A percentile compares a stretch with the other conserved stretches of the same genome.
Evolutionary conservation across 2,888 invertebrate genomes (phyloP).

Genomic region (Incurvaria masculella): DNA sequence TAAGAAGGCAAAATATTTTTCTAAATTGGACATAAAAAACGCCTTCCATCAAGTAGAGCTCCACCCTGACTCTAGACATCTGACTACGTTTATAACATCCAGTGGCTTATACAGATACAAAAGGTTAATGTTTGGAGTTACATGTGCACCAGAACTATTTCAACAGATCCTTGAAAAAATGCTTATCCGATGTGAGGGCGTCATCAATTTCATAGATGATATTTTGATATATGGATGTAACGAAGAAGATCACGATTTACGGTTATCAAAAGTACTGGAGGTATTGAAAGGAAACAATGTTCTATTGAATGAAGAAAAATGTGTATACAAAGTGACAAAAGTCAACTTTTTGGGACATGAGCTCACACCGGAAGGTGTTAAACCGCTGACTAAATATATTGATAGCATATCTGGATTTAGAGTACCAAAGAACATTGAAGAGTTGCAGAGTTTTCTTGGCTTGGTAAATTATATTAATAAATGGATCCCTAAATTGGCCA

Average conservation of each 20-base stretch:
- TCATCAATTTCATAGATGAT: slow-evolving; percentile 28
- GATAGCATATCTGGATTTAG: slow-evolving; percentile 17
- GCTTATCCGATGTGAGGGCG: slow-evolving; percentile 23
- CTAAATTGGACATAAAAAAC: slow-evolving; percentile 25
- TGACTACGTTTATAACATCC: slow-evolving; percentile 29
- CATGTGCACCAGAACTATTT: slow-evolving; percentile 34
- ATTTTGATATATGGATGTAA: slow-evolving; percentile 24
- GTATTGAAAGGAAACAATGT: slow-evolving; percentile 11
- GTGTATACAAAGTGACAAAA: slow-evolving; percentile 16
- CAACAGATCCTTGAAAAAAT: slow-evolving; percentile 28
- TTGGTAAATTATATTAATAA: slow-evolving; percentile 21
- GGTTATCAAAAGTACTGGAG: slow-evolving; percentile 17
- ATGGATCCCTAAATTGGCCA: slow-evolving; percentile 9
- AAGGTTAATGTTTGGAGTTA: slow-evolving; percentile 29
- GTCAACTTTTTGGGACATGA: slow-evolving; percentile 22
- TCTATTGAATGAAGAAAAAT: slow-evolving; percentile 20
- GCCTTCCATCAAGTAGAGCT: slow-evolving; percentile 29
- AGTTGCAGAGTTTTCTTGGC: slow-evolving; percentile 21
- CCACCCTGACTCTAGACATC: slow-evolving; percentile 20
- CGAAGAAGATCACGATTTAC: slow-evolving; percentile 21
- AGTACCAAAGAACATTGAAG: slow-evolving; percentile 16
- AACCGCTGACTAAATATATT: slow-evolving; percentile 20
- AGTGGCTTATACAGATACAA: slow-evolving; percentile 28
- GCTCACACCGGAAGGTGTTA: slow-evolving; percentile 19
- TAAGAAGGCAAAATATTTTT: slow-evolving; percentile 16